Conservation (phyloP, 35 echinoderm and acorn worm genomes). For the Stichopus chloronotus region DNA sequence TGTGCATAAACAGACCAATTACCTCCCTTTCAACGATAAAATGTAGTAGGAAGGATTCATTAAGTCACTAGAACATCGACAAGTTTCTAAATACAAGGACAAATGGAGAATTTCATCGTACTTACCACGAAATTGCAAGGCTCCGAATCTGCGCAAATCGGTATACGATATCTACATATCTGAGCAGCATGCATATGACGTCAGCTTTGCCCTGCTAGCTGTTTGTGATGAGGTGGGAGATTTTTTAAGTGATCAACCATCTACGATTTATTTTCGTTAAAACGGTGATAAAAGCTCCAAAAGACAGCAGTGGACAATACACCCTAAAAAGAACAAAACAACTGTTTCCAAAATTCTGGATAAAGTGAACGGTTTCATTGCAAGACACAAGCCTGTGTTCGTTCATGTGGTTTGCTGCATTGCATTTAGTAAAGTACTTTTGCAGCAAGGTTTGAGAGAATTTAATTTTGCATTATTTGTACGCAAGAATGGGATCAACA, state of each 20-base stretch:
- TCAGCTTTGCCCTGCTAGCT: neutral
- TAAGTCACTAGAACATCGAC: neutral
- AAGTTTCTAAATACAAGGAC: neutral
- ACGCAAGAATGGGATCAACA: too few species aligned
- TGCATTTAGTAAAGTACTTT: too few species aligned
- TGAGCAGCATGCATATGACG: constrained; percentile 34
- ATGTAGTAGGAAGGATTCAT: neutral
- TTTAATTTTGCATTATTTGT: too few species aligned
- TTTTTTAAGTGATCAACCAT: neutral
- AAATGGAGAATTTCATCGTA: neutral
- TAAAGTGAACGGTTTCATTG: too few species aligned
- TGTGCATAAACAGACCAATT: neutral
- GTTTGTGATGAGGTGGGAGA: neutral
- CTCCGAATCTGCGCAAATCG: constrained; percentile 41
- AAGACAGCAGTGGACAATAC: too few species aligned
- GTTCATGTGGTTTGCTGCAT: too few species aligned
- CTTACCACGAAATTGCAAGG: neutral
- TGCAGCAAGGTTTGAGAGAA: too few species aligned
- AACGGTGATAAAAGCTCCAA: too few species aligned
- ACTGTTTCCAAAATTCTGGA: too few species aligned
- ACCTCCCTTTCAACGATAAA: neutral
- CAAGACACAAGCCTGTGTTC: too few species aligned
- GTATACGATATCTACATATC: constrained; percentile 1
- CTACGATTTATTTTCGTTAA: too few species aligned
- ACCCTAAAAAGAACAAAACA: too few species aligned